A percentile compares a stretch with the other conserved stretches of the same genome.
Conservation (phyloP, 2,888 invertebrate species). For the Yponomeuta sedellus region DNA sequence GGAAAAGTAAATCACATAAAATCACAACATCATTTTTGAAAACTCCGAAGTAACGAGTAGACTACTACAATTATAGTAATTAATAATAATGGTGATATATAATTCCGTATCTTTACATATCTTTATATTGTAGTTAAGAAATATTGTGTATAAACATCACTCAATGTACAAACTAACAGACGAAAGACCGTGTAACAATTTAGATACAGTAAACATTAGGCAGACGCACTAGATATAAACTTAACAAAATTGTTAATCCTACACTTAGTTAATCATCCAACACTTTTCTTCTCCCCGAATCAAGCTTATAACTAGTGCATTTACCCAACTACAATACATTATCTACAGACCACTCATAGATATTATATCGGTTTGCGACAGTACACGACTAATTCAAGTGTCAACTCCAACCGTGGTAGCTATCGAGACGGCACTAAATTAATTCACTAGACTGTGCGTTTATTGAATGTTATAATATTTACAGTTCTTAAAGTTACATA, state of each 20-base stretch:
- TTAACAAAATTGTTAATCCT: not conserved
- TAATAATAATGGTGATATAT: constrained; percentile 3
- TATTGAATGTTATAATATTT: constrained; percentile 68
- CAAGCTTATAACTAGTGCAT: not conserved
- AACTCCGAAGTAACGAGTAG: constrained; percentile 5
- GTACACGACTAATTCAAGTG: constrained; percentile 53
- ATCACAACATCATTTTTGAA: constrained; percentile 34
- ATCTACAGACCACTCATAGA: not conserved
- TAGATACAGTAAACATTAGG: constrained; percentile 3
- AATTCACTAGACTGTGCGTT: constrained; percentile 75
- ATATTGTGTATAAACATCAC: constrained; percentile 8
- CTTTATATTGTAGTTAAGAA: not conserved
- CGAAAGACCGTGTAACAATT: constrained; percentile 5
- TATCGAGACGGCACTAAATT: constrained; percentile 66
- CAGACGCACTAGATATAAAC: not conserved
- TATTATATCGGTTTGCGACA: constrained; percentile 6
- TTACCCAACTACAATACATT: constrained; percentile 1
- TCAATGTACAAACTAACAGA: constrained; percentile 10
- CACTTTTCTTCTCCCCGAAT: not conserved
- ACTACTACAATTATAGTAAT: not conserved
- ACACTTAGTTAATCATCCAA: not conserved
- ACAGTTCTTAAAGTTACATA: constrained; percentile 51
- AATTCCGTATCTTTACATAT: constrained; percentile 8
- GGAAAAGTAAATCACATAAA: constrained; percentile 47
- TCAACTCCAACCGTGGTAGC: constrained; percentile 56